Conservation (phyloP, 2,797 vertebrate genomes). For the Acanthis flammea region DNA sequence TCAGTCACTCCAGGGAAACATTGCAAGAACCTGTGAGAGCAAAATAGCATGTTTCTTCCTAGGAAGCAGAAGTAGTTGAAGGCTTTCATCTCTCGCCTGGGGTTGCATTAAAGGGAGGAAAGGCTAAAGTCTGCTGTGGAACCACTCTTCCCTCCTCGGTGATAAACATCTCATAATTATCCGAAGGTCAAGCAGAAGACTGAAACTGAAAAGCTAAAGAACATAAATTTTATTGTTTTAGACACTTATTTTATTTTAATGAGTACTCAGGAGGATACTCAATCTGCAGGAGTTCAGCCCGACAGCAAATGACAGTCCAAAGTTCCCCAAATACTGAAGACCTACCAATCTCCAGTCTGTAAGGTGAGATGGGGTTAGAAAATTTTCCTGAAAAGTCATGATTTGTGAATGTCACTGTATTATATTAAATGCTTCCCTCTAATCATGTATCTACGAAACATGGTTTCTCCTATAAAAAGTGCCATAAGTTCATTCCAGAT, state of each 20-base stretch:
- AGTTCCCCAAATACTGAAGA: background rate
- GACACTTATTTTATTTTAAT: slow-evolving; percentile 20
- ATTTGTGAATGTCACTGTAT: background rate
- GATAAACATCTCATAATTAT: background rate
- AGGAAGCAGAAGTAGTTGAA: background rate
- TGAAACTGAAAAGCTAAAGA: background rate
- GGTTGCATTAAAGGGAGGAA: background rate
- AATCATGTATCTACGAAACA: background rate
- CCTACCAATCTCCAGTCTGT: background rate
- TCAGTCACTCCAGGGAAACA: background rate
- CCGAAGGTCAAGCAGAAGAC: background rate
- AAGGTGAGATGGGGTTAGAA: background rate
- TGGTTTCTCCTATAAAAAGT: background rate
- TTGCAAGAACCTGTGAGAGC: background rate
- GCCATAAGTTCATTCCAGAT: background rate
- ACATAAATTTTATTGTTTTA: background rate
- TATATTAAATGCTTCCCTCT: background rate
- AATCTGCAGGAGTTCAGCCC: background rate
- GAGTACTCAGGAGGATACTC: slow-evolving; percentile 6
- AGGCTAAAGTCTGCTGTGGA: background rate
- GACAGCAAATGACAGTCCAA: background rate
- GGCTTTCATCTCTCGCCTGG: background rate
- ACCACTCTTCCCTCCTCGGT: background rate
- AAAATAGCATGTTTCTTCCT: background rate
- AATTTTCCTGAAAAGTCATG: background rate